Conservation (phyloP, 2,888 invertebrate species). For the Chirona hameri region DNA sequence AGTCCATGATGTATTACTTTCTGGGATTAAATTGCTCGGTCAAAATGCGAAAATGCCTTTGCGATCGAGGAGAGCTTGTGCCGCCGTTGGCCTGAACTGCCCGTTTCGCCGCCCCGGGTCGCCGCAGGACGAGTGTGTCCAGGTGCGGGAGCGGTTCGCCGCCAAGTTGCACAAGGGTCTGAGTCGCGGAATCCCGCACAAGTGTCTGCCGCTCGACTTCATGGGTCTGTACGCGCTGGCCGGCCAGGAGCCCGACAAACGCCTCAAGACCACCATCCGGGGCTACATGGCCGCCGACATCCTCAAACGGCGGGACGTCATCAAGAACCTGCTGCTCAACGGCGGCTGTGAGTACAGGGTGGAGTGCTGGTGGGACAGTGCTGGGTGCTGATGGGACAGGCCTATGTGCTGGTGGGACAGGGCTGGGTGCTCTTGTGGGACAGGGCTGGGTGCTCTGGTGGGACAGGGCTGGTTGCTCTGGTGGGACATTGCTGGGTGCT, state of each 20-base stretch:
- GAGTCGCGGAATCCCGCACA: slow-evolving; percentile 75
- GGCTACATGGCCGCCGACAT: slow-evolving; percentile 86
- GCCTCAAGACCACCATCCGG: slow-evolving; percentile 57
- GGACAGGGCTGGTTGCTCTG: too few species aligned
- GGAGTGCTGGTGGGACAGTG: too few species aligned
- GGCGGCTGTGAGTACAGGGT: slow-evolving; percentile 48
- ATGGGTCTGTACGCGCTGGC: slow-evolving; percentile 92
- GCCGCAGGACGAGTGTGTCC: slow-evolving; percentile 48
- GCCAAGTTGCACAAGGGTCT: slow-evolving; percentile 88
- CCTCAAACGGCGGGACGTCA: slow-evolving; percentile 80
- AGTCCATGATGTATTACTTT: too few species aligned
- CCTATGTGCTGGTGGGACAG: background rate
- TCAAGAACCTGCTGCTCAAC: slow-evolving; percentile 72
- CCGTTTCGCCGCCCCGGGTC: too few species aligned
- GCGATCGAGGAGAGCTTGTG: too few species aligned
- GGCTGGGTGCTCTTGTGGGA: background rate
- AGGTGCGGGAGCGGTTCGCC: slow-evolving; percentile 85
- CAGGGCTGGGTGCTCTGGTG: too few species aligned
- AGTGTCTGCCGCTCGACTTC: slow-evolving; percentile 90
- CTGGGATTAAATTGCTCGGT: too few species aligned
- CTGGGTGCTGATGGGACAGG: background rate
- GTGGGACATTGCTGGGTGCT: too few species aligned
- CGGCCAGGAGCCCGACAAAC: slow-evolving; percentile 81
- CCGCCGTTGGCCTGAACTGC: too few species aligned
- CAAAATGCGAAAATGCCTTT: too few species aligned